Conservation (phyloP, 2,113 vertebrate genomes). For the Rhombomys opimus region DNA sequence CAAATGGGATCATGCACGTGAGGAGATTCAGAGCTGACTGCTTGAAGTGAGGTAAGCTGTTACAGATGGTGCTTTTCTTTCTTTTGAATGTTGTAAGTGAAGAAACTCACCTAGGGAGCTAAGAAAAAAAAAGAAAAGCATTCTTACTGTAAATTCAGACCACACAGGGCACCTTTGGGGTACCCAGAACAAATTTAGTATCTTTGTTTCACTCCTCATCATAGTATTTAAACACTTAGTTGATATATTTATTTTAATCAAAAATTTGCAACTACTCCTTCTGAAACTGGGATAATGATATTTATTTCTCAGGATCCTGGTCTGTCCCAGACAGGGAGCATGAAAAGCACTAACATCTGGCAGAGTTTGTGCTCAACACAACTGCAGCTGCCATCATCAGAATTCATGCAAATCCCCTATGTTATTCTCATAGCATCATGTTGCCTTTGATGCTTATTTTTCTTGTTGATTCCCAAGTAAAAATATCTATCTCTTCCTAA, state of each 20-base stretch:
- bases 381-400: neutral
- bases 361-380: neutral
- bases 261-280: neutral
- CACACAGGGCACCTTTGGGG: neutral
- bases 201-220: neutral
- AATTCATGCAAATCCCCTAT: neutral
- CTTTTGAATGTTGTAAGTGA: neutral
- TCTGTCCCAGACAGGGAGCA: neutral
- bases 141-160: neutral
- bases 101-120: neutral
- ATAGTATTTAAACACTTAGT: neutral
- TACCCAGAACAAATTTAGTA: neutral
- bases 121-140: neutral
- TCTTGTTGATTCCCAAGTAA: neutral
- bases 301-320: neutral
- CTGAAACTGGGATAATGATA: constrained; percentile 8
- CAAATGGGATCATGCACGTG: neutral
- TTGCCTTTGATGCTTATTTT: constrained; percentile 4
- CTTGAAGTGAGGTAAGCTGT: neutral
- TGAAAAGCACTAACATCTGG: neutral
- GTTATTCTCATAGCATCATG: neutral
- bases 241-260: neutral
- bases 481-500: neutral
- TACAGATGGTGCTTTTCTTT: neutral
- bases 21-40: neutral